A percentile compares a stretch with the other conserved stretches of the same genome.
Conservation (phyloP, 2,797 vertebrate genomes). For the Labeo calbasu region DNA sequence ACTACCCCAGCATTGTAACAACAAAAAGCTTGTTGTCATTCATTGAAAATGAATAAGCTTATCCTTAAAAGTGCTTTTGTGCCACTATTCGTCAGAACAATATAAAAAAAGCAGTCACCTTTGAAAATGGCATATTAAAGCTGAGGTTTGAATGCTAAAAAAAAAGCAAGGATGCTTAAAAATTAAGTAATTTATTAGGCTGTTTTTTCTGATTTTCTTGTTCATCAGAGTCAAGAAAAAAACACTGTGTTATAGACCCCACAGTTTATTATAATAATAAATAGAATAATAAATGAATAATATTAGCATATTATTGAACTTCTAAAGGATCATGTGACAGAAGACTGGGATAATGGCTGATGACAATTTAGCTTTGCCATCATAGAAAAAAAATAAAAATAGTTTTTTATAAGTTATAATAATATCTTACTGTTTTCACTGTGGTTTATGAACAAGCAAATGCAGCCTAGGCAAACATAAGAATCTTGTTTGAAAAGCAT, state of each 20-base stretch:
- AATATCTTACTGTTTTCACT: too few relatives aligned
- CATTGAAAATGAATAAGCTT: neutral
- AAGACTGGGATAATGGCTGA: too few relatives aligned
- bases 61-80: neutral
- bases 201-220: neutral
- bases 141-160: neutral
- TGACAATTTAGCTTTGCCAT: neutral
- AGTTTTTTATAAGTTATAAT: neutral
- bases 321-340: neutral
- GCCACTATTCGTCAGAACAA: neutral
- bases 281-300: too few relatives aligned
- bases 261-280: neutral
- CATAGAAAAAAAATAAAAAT: neutral
- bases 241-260: neutral
- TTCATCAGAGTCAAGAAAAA: neutral
- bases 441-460: neutral
- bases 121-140: neutral
- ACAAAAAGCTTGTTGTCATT: neutral
- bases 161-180: neutral
- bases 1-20: neutral
- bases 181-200: neutral
- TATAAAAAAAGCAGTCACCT: neutral
- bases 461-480: neutral
- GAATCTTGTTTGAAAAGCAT: neutral
- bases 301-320: neutral